These are phyloP conservation scores for Pantherophis alleghaniensis DNA, from an alignment of 2,797 vertebrate species.

Conservation along the genomic window DNA sequence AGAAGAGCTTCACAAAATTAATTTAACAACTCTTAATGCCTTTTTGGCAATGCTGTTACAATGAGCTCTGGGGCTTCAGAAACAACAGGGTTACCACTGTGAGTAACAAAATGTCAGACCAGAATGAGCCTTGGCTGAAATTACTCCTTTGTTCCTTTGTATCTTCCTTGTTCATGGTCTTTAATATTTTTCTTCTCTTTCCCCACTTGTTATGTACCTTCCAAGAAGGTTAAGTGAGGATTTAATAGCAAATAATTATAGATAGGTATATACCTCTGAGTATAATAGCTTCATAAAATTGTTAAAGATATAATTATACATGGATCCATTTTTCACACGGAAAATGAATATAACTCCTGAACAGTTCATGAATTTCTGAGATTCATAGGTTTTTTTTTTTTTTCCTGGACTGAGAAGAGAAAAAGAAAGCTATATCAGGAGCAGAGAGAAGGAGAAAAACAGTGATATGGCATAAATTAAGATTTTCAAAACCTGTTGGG, in stretches of 20 bases:
- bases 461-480: constrained; percentile 50
- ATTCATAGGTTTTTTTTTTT: constrained; percentile 45
- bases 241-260: constrained; percentile 39
- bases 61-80: background rate
- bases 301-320: constrained; percentile 25
- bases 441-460: constrained; percentile 31
- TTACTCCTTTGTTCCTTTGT: background rate
- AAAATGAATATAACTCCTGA: constrained; percentile 54
- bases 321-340: constrained; percentile 35
- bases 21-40: too few relatives aligned
- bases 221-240: constrained; percentile 12
- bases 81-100: background rate
- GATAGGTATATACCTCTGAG: constrained; percentile 19
- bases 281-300: constrained; percentile 51
- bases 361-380: constrained; percentile 64
- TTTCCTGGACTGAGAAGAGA: constrained; percentile 39
- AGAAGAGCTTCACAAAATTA: too few relatives aligned
- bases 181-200: background rate
- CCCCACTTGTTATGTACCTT: background rate
- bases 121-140: background rate
- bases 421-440: constrained; percentile 17
- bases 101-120: background rate
- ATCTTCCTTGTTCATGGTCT: background rate
- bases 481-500: constrained; percentile 46
- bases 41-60: too few relatives aligned